Evolutionary conservation across 2,797 vertebrate species (phyloP).

Genomic region (Pseudochirops corinnae): DNA sequence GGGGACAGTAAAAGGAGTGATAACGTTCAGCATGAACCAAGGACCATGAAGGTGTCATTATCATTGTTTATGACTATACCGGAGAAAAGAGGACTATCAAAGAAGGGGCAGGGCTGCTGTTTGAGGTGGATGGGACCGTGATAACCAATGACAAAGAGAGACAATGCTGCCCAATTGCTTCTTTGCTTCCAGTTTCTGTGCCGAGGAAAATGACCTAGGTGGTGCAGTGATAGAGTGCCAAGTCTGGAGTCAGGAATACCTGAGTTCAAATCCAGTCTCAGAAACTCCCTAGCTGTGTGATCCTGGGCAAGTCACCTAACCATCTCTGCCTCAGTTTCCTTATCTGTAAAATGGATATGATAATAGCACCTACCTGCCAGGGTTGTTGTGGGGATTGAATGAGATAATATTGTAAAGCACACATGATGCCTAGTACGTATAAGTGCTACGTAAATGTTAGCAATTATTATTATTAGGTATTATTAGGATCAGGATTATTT

Average conservation of each 20-base stretch:
- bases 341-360: background rate
- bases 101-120: background rate
- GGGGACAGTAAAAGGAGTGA: background rate
- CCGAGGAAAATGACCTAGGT: background rate
- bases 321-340: background rate
- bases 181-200: background rate
- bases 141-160: background rate
- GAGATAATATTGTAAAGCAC: background rate
- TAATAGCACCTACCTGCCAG: background rate
- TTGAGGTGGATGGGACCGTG: background rate
- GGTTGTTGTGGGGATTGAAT: background rate
- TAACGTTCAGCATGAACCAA: background rate
- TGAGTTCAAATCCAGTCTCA: background rate
- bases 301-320: background rate
- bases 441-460: background rate
- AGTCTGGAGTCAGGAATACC: background rate
- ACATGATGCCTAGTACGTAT: background rate
- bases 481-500: background rate
- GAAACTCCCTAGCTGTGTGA: background rate
- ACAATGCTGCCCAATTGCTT: background rate
- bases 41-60: background rate
- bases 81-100: background rate
- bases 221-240: background rate
- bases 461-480: background rate
- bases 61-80: background rate